These are phyloP conservation scores for Copidosoma aretas DNA, from an alignment of 2,888 invertebrate species.

Conservation along the genomic window DNA sequence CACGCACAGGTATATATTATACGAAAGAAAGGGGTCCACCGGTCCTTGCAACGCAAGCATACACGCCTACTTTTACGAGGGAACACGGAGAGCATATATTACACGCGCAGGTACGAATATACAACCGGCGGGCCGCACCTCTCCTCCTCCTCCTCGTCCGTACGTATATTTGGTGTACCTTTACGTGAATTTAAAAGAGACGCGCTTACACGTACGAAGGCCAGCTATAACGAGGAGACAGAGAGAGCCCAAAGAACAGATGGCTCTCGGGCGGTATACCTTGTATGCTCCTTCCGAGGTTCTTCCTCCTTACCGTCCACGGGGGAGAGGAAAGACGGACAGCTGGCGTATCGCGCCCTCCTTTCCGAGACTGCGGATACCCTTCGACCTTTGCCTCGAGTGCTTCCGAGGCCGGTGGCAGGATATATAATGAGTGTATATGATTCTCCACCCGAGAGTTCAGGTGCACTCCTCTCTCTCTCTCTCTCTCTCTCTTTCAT, in stretches of 20 bases:
- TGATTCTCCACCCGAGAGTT: too few relatives aligned
- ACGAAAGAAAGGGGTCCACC: too few relatives aligned
- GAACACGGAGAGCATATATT: neutral
- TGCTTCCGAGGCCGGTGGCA: too few relatives aligned
- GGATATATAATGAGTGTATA: too few relatives aligned
- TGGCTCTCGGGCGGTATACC: conserved; percentile 42
- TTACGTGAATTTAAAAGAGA: neutral
- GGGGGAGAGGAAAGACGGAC: neutral
- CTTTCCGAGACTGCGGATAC: conserved; percentile 10
- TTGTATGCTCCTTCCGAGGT: neutral
- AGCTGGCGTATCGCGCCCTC: conserved; percentile 15
- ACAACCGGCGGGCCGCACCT: neutral
- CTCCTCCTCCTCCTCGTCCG: neutral
- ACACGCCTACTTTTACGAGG: neutral
- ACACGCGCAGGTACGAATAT: neutral
- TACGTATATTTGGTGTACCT: neutral
- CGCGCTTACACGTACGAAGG: neutral
- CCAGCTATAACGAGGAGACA: conserved; percentile 13
- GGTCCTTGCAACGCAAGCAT: too few relatives aligned
- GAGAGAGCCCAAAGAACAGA: conserved; percentile 44
- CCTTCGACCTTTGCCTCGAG: conserved; percentile 23
- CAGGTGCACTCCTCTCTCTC: conserved; percentile 24
- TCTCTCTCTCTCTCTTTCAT: too few relatives aligned
- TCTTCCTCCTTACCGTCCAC: neutral
- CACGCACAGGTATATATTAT: neutral